phyloP scores from a whole-genome alignment of 2,797 vertebrate species.

The Centropyge bicolor region DNA sequence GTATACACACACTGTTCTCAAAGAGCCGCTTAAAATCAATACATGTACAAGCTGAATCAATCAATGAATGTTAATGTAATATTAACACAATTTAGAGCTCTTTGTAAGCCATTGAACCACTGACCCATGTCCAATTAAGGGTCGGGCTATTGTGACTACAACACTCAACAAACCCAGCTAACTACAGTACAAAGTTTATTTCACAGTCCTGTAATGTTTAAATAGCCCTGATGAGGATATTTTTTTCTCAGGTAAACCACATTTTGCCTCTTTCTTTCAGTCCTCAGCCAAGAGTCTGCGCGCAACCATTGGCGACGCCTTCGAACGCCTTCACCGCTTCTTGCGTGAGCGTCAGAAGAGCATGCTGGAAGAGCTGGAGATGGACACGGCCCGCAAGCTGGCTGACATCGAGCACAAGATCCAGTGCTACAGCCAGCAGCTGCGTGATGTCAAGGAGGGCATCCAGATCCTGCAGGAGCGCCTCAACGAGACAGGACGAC shows the following conservation, averaged over 20 bases:
- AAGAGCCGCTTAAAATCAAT: slow-evolving; percentile 56
- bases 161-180: slow-evolving; percentile 32
- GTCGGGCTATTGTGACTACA: slow-evolving; percentile 32
- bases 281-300: slow-evolving; percentile 95
- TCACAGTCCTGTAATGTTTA: slow-evolving; percentile 15
- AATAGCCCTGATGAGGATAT: neutral
- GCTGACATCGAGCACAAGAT: slow-evolving; percentile 97
- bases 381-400: slow-evolving; percentile 93
- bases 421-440: slow-evolving; percentile 97
- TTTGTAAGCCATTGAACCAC: slow-evolving; percentile 44
- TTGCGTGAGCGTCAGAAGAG: slow-evolving; percentile 96
- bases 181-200: slow-evolving; percentile 13
- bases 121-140: slow-evolving; percentile 59
- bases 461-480: slow-evolving; percentile 97
- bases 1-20: slow-evolving; percentile 15
- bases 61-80: slow-evolving; percentile 62
- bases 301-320: slow-evolving; percentile 93
- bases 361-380: slow-evolving; percentile 98
- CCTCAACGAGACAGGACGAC: slow-evolving; percentile 90
- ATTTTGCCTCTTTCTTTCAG: slow-evolving; percentile 72
- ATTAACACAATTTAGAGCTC: slow-evolving; percentile 52
- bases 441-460: slow-evolving; percentile 96
- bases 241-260: neutral
- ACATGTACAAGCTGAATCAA: slow-evolving; percentile 45
- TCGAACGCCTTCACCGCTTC: slow-evolving; percentile 94